These are phyloP conservation scores for Sebastes hopkinsi DNA, from an alignment of 2,797 vertebrate species.

Conservation along the genomic window DNA sequence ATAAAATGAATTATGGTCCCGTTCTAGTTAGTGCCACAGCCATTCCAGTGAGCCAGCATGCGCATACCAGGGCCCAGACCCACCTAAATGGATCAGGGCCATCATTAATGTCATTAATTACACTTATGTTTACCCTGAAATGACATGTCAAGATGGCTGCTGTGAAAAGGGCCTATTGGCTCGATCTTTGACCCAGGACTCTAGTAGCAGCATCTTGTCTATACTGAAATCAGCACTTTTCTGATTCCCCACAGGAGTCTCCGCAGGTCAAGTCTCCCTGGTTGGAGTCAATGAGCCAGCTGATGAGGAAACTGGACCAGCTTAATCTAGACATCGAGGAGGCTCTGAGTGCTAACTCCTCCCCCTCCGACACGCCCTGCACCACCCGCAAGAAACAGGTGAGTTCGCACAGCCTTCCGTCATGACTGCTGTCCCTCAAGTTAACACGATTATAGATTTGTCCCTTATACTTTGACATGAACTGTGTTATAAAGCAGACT, in stretches of 20 bases:
- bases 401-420: constrained; percentile 51
- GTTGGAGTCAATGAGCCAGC: constrained; percentile 87
- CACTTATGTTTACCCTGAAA: too few species aligned
- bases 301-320: constrained; percentile 89
- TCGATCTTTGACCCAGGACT: not conserved
- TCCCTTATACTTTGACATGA: not conserved
- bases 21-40: too few species aligned
- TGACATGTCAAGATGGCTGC: too few species aligned
- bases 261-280: constrained; percentile 81
- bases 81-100: too few species aligned
- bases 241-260: constrained; percentile 65
- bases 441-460: not conserved
- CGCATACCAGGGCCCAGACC: too few species aligned
- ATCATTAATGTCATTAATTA: too few species aligned
- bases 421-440: not conserved
- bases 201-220: not conserved
- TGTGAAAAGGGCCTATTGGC: too few species aligned
- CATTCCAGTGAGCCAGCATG: too few species aligned
- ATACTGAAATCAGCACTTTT: constrained; percentile 4
- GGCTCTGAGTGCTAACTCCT: constrained; percentile 85
- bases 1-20: too few species aligned
- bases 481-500: not conserved
- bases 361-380: constrained; percentile 83
- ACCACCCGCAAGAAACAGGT: constrained; percentile 78
- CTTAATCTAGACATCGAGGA: constrained; percentile 91